Evolutionary conservation across 2,797 vertebrate species (phyloP), one percentile per base, ranked within the genome.

Genomic region (Harpagifer antarcticus): DNA sequence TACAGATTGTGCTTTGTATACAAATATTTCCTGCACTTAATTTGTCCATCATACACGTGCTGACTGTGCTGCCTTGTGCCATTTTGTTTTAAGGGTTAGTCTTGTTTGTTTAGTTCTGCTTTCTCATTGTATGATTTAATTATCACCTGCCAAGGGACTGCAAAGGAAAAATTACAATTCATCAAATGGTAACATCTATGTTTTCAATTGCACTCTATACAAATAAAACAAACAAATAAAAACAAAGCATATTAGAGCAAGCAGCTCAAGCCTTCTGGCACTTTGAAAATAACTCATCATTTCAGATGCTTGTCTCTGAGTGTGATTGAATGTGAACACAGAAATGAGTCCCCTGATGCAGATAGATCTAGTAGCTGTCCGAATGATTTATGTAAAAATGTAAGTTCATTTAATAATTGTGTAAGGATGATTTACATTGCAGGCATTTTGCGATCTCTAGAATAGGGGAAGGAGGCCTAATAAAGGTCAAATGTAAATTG

Each of bases 211-310:
- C 33, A 37, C 8, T 37, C 8, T 37, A 37, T 37, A 37, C 33
- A 37, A 37, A 37, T 37, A 9, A 7, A 37, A 37, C 8, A 37
- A 1, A 37, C 6, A 7, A 37, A 37, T 37, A 37, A 9, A 37
- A 37, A 14, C 31, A 20, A 43, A 44, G 19, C 13, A 42, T 37
- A 49, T 49, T 16, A 57, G 31, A n/a, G 54, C 31, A 17, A 17
- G 33, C 33, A n/a, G 16, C 45, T 16, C 0, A 4, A 17, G 15
- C 43, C 20, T 47, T 15, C 20, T 31, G 43, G n/a, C 59, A 47
- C 17, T 55, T 55, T 48, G 43, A 23, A 60, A 60, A 60, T 16
- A 60, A 60, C 9, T 45, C 23, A 59, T 59, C 1, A 67, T 15
- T 31, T 55, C 9, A 57, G 48, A 48, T 17, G 8, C 31, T 50